Evolutionary conservation across 2,113 vertebrate species (phyloP).

Genomic region (Microcebus jonahi): DNA sequence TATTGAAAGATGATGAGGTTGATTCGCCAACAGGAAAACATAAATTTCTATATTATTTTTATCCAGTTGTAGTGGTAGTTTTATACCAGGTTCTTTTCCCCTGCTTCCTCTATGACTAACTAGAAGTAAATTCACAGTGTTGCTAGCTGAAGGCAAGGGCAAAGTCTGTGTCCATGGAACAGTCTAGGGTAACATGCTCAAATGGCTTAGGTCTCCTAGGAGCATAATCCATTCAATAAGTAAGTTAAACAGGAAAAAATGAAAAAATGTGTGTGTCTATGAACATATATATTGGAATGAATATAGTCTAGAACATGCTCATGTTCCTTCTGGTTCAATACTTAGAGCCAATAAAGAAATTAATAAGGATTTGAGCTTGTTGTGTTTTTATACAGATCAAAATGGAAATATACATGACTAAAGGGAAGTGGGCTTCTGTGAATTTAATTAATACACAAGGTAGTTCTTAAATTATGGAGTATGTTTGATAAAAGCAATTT

Average conservation of each 20-base stretch:
- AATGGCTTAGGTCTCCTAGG: neutral
- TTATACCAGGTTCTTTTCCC: neutral
- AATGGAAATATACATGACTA: conserved; percentile 25
- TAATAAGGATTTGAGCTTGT: neutral
- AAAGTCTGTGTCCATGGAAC: neutral
- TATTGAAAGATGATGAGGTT: neutral
- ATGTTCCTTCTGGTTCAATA: neutral
- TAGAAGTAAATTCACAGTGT: neutral
- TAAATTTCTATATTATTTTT: neutral
- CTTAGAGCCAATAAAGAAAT: conserved; percentile 13
- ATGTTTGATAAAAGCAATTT: conserved; percentile 41
- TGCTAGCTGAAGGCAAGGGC: neutral
- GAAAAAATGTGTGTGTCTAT: neutral
- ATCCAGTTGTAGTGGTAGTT: neutral
- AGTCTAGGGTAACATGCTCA: neutral
- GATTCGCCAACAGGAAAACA: conserved; percentile 9
- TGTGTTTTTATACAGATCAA: neutral
- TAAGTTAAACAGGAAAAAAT: neutral
- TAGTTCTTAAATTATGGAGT: neutral
- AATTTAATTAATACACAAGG: conserved; percentile 28
- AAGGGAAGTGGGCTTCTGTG: accelerated
- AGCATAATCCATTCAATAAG: neutral
- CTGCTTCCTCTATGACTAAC: neutral
- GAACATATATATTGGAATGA: neutral
- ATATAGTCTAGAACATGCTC: neutral